A percentile compares a stretch with the other conserved stretches of the same genome.
Evolutionary conservation across 2,113 vertebrate genomes (phyloP).

Genomic region (Chaenocephalus aceratus): DNA sequence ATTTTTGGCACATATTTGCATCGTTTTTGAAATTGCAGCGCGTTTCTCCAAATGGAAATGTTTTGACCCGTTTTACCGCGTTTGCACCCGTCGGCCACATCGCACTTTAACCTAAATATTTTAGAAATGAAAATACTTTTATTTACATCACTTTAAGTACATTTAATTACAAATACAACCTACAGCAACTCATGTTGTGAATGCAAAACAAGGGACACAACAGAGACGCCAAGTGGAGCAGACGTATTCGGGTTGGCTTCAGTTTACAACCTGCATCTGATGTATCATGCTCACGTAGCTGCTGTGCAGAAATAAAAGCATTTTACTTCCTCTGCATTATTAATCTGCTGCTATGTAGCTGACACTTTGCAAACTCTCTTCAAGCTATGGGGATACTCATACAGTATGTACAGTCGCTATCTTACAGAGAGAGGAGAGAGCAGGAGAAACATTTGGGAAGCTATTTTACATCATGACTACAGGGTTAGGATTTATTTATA

Average conservation of each 20-base stretch:
- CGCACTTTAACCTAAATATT: neutral
- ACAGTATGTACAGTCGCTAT: conserved; percentile 42
- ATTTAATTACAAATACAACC: neutral
- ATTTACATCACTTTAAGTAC: conserved; percentile 12
- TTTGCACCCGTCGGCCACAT: too few relatives aligned
- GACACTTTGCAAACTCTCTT: conserved; percentile 57
- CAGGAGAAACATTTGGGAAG: neutral
- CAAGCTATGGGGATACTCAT: conserved; percentile 46
- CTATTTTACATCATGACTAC: neutral
- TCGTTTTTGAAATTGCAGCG: too few relatives aligned
- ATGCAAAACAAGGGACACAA: conserved; percentile 3
- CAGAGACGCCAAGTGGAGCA: conserved; percentile 23
- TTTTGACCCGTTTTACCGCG: too few relatives aligned
- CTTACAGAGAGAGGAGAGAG: neutral
- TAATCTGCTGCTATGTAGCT: conserved; percentile 66
- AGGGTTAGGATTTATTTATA: too few relatives aligned
- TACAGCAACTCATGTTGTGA: neutral
- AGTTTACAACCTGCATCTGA: conserved; percentile 36
- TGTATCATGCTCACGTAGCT: conserved; percentile 62
- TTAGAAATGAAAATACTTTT: neutral
- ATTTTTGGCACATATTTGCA: too few relatives aligned
- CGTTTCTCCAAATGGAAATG: too few relatives aligned
- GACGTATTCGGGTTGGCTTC: conserved; percentile 36
- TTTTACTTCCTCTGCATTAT: conserved; percentile 75
- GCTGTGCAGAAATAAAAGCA: conserved; percentile 53